These are phyloP conservation scores for Channa maculata DNA, from an alignment of 2,113 vertebrate genomes.

Conservation along the genomic window DNA sequence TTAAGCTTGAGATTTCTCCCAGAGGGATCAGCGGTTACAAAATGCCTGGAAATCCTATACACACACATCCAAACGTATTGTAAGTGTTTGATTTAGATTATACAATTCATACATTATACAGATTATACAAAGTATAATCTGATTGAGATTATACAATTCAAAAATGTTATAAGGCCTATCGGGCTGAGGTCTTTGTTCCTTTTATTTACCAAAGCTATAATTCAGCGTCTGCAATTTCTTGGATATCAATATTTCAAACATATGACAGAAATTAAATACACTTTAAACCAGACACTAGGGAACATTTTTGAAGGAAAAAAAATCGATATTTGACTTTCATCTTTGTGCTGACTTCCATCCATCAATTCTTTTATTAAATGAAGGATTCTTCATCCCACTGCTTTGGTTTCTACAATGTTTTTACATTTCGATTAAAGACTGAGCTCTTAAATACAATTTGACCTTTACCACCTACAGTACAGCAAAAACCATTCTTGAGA, in stretches of 20 bases:
- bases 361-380: constrained; percentile 15
- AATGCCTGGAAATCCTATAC: no score
- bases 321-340: constrained; percentile 19
- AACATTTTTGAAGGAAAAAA: background rate
- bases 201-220: background rate
- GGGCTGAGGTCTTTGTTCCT: background rate
- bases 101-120: no score
- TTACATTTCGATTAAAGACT: constrained; percentile 36
- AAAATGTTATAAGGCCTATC: no score
- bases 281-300: background rate
- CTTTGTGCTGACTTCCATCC: constrained; percentile 17
- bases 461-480: constrained; percentile 20
- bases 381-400: background rate
- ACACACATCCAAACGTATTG: no score
- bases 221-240: background rate
- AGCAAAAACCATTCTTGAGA: constrained; percentile 4
- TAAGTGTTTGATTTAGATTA: no score
- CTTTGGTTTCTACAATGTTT: background rate
- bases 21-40: no score
- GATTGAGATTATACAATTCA: no score
- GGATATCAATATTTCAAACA: background rate
- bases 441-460: constrained; percentile 38
- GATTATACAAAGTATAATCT: no score
- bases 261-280: constrained; percentile 9
- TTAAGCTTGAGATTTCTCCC: no score